Evolutionary conservation across 30 jellyfish, hydroid and myxozoan species (phyloP), one percentile per base, ranked within the genome.

Genomic region (Sanderia malayensis): DNA sequence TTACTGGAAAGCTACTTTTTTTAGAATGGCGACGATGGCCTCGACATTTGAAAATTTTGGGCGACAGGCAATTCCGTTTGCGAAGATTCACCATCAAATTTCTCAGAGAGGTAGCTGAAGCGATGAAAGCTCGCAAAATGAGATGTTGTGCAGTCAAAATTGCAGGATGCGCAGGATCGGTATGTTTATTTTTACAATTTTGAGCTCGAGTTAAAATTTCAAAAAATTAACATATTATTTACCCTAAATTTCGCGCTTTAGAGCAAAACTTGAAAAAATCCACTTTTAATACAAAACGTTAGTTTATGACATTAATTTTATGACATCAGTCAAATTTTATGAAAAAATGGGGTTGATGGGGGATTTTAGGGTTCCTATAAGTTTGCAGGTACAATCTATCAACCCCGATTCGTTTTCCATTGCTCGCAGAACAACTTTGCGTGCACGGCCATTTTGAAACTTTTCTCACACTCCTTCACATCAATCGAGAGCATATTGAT

Each of bases 121-220:
- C 29, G 1, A 70, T 79, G 29, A 29, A 41, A 4, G 25, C 31
- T 9, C 69, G 32, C 4, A 82, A 79, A 52, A 62, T 79, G 27
- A 31, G 66, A 20, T 67, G 82, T 53, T 75, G 82, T 49, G 79
- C 71, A 23, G 82, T 76, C 19, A 79, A 79, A 20, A 47, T 66
- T 41, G 73, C 76, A 37, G 90, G 90, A 32, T 23, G 71, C 11
- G 82, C 71, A 8, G 44, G 63, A 3, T 82, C 70, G 76, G 87
- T 76, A 46, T 25, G 81, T 1, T 1, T 2, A 25, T 37, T 21
- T 32, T 21, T n/a, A n/a, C n/a, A n/a, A n/a, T n/a, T n/a, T n/a
- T n/a, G n/a, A n/a, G n/a, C n/a, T n/a, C n/a, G n/a, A n/a, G n/a
- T n/a, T n/a, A n/a, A n/a, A n/a, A n/a, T n/a, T n/a, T n/a, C n/a